phyloP scores from a whole-genome alignment of 2,888 invertebrate genomes.

The Andrena fulva region DNA sequence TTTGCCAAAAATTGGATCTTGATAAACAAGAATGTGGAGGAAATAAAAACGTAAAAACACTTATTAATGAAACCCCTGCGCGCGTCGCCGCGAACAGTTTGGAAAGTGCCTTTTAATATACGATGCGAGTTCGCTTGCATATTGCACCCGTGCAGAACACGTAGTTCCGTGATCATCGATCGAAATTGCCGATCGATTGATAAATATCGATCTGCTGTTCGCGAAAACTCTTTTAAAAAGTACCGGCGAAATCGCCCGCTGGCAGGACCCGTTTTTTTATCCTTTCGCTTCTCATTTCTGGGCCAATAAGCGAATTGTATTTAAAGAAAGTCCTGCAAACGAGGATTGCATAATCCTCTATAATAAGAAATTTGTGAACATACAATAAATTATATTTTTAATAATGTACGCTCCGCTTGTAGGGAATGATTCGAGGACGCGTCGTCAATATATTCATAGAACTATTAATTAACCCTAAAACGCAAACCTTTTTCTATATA shows the following conservation, averaged over 20 bases:
- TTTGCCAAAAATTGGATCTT: too few species aligned
- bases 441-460: too few species aligned
- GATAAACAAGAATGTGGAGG: background rate
- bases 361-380: background rate
- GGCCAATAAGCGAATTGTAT: slow-evolving; percentile 51
- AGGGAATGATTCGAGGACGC: too few species aligned
- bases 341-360: slow-evolving; percentile 20
- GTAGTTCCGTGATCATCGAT: slow-evolving; percentile 46
- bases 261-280: slow-evolving; percentile 42
- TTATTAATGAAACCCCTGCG: background rate
- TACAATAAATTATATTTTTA: background rate
- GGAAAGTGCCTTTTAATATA: slow-evolving; percentile 42
- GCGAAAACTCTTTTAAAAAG: slow-evolving; percentile 63
- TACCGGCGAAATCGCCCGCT: slow-evolving; percentile 63
- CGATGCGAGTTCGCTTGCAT: slow-evolving; percentile 18
- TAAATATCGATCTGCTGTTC: slow-evolving; percentile 57
- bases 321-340: slow-evolving; percentile 37
- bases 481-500: too few species aligned
- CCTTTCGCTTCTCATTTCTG: slow-evolving; percentile 60
- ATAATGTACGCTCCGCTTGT: too few species aligned
- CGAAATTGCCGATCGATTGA: slow-evolving; percentile 58
- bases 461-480: too few species aligned
- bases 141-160: slow-evolving; percentile 17
- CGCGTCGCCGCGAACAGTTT: slow-evolving; percentile 36
- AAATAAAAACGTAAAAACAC: background rate